Base-by-base conservation (phyloP, 2,888 invertebrate species). In the Zaprionus lineosus region DNA sequence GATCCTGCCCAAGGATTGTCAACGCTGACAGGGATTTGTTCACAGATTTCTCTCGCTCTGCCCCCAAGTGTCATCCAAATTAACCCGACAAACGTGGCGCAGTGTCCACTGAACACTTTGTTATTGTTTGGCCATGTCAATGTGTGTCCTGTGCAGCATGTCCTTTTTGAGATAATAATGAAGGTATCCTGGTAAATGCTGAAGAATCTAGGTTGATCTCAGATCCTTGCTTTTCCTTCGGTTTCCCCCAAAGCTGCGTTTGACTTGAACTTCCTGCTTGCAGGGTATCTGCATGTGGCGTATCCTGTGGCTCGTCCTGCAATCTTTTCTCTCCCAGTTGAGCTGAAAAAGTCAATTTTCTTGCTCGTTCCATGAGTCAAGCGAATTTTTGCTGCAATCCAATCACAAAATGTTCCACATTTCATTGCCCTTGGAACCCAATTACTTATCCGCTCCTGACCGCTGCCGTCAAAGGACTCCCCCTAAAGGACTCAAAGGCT, bases 391-490 rank as follows among this genome's bases (percentile, higher is more conserved):
- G 26, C 14, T 41, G 21, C 46, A 12, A 67, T 37, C 47, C 62
- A 64, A 64, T 64, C 64, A 43, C n/a, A 12, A 19, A 16, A 14
- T 43, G 15, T 14, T 43, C 33, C 8, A 36, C 47, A 43, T 47
- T 69, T 37, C 64, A 33, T 39, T 37, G 64, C 24, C 46, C 46
- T 39, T 40, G 47, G 31, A 14, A 50, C 41, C 28, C 74, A 75
- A 75, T 82, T 77, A 74, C 82, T 78, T 74, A 74, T 53, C 52
- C 12, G 21, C 26, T 37, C 21, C 19, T 18, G 61, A 6, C 43
- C 12, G n/a, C n/a, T 18, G 9, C 26, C 19, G 2, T 4, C 5
- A 14, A 15, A 11, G 8, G 12, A 15, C 24, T 19, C 18, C 21
- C 33, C 21, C 26, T 3, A 9, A 7, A 40, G 12, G 36, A 46